Percentiles rank a stretch among this genome's conserved stretches.
Evolutionary conservation across 2,113 vertebrate genomes (phyloP).

Genomic region (Aptenodytes forsteri): DNA sequence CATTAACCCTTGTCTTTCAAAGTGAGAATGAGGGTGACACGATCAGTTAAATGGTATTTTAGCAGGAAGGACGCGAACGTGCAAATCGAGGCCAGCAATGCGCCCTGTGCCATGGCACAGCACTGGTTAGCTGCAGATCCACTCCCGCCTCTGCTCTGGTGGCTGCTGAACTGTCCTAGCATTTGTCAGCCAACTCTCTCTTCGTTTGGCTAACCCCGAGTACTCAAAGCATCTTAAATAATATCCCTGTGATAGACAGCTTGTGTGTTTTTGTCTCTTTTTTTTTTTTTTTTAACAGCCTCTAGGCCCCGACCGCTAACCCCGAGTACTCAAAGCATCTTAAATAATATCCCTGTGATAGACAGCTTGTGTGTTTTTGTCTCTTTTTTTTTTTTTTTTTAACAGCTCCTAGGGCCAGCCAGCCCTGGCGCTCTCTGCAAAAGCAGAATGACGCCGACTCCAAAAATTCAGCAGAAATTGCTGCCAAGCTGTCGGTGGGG

Average conservation of each 20-base stretch:
- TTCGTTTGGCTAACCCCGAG: background rate
- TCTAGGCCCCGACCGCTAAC: no score
- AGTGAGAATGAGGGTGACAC: background rate
- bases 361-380: background rate
- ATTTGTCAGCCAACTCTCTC: background rate
- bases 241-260: background rate
- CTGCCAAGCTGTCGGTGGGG: background rate
- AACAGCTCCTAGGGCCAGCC: background rate
- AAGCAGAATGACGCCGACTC: background rate
- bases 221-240: background rate
- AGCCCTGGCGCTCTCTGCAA: background rate
- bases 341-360: background rate
- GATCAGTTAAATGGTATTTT: fast-evolving
- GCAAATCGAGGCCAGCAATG: no score
- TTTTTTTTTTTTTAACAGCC: background rate
- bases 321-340: no score
- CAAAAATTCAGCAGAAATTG: background rate
- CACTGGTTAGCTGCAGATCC: no score
- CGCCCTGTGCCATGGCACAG: background rate
- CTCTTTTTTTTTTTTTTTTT: background rate
- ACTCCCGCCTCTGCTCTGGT: background rate
- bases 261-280: background rate
- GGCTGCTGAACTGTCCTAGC: background rate
- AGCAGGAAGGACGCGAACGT: no score
- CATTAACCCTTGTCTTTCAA: background rate